These are phyloP conservation scores for Papilio elwesi DNA, from an alignment of 2,888 invertebrate species.

Conservation along the genomic window DNA sequence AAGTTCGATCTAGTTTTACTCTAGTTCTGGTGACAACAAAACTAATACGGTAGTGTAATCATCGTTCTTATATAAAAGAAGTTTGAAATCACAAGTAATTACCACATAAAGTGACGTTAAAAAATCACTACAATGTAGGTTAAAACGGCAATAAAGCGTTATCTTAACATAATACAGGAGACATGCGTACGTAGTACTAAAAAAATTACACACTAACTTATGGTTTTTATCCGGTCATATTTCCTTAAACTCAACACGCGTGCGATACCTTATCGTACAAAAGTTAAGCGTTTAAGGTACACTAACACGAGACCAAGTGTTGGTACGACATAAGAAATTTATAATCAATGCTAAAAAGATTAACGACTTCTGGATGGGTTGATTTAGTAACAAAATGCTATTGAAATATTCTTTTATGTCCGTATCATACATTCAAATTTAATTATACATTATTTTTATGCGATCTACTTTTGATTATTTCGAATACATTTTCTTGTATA, in stretches of 20 bases:
- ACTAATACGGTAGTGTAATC: neutral
- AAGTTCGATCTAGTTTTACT: no score
- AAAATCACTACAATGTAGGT: slow-evolving; percentile 58
- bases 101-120: slow-evolving; percentile 45
- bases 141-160: slow-evolving; percentile 67
- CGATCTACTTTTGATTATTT: slow-evolving; percentile 14
- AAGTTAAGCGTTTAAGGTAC: slow-evolving; percentile 16
- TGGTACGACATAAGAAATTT: slow-evolving; percentile 13
- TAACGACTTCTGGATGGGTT: slow-evolving; percentile 16
- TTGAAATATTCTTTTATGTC: slow-evolving; percentile 6
- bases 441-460: neutral
- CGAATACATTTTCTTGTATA: slow-evolving; percentile 11
- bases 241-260: slow-evolving; percentile 34
- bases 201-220: slow-evolving; percentile 44
- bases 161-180: slow-evolving; percentile 60
- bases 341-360: slow-evolving; percentile 17
- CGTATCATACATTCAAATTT: neutral
- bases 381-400: slow-evolving; percentile 3
- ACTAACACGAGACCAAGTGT: slow-evolving; percentile 9
- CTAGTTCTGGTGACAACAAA: no score
- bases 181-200: slow-evolving; percentile 48
- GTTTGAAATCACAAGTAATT: slow-evolving; percentile 9
- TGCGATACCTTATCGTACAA: slow-evolving; percentile 25
- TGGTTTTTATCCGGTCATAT: slow-evolving; percentile 45
- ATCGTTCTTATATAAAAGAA: neutral